Evolutionary conservation across 2,888 invertebrate genomes (phyloP).

Genomic region (Apodemia hepburni): DNA sequence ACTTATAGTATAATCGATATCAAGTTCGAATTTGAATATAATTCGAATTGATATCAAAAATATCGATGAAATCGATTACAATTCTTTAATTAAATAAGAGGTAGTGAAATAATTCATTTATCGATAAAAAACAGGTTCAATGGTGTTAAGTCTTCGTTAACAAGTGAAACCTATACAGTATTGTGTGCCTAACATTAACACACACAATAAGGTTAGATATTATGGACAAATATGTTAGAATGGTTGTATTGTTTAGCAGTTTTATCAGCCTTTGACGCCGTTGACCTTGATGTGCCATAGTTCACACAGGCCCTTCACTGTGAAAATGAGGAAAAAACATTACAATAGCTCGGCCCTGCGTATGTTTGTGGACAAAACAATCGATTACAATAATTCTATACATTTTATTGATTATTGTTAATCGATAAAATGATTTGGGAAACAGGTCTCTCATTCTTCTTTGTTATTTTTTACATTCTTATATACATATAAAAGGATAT

Average conservation of each 20-base stretch:
- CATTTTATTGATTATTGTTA: slow-evolving; percentile 74
- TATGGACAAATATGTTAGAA: slow-evolving; percentile 21
- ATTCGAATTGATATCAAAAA: slow-evolving; percentile 31
- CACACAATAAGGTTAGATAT: slow-evolving; percentile 24
- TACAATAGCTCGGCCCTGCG: slow-evolving; percentile 67
- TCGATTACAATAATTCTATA: slow-evolving; percentile 69
- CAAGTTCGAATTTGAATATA: slow-evolving; percentile 37
- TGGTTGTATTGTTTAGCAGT: slow-evolving; percentile 27
- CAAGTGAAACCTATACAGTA: slow-evolving; percentile 20
- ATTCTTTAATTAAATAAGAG: background rate
- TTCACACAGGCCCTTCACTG: slow-evolving; percentile 78
- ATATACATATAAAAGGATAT: too few species aligned
- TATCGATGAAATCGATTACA: background rate
- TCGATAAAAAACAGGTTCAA: background rate
- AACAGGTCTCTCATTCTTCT: slow-evolving; percentile 48
- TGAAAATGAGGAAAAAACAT: slow-evolving; percentile 72
- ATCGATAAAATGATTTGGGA: slow-evolving; percentile 58
- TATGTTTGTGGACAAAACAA: slow-evolving; percentile 66
- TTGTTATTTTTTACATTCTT: slow-evolving; percentile 28
- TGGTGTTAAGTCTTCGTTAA: slow-evolving; percentile 18
- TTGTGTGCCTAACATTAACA: slow-evolving; percentile 28
- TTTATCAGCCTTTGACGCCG: slow-evolving; percentile 60
- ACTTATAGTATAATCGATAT: slow-evolving; percentile 39
- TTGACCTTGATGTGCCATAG: slow-evolving; percentile 68
- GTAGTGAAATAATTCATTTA: background rate